A percentile compares a stretch with the other conserved stretches of the same genome.
These are phyloP conservation scores for Brachypteracias leptosomus DNA, from an alignment of 2,113 vertebrate species.

Conservation along the genomic window DNA sequence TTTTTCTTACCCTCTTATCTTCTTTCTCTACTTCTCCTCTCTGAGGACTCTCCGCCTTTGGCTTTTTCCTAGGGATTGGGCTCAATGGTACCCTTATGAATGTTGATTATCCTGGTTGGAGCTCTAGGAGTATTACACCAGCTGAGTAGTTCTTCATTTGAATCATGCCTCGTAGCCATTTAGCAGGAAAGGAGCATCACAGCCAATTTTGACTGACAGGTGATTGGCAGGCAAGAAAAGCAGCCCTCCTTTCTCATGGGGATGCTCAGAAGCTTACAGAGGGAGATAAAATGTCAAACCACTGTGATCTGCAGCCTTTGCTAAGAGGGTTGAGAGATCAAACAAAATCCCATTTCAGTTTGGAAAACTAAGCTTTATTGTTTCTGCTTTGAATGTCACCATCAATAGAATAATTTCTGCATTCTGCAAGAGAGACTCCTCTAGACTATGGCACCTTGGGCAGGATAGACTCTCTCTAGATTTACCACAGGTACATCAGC, in stretches of 20 bases:
- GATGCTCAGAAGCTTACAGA: slow-evolving; percentile 23
- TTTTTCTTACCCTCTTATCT: neutral
- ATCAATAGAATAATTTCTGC: neutral
- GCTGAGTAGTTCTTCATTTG: slow-evolving; percentile 5
- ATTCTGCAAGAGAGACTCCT: neutral
- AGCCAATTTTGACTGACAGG: slow-evolving; percentile 18
- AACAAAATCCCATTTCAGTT: neutral
- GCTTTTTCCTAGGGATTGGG: slow-evolving; percentile 4
- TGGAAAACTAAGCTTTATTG: neutral
- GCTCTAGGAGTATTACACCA: neutral
- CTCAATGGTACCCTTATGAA: slow-evolving; percentile 19
- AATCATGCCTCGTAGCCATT: slow-evolving; percentile 36
- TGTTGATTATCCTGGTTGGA: slow-evolving; percentile 20
- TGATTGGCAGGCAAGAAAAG: slow-evolving; percentile 52
- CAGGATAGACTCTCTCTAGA: neutral
- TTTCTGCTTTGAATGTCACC: neutral
- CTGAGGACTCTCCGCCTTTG: slow-evolving; percentile 15
- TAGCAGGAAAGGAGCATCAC: neutral
- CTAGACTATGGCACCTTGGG: neutral
- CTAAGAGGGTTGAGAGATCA: slow-evolving; percentile 12
- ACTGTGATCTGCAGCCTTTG: slow-evolving; percentile 14
- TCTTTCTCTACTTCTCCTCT: neutral
- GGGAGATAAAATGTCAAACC: slow-evolving; percentile 31
- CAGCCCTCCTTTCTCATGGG: slow-evolving; percentile 1
- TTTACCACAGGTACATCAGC: neutral